Evolutionary conservation across 2,797 vertebrate genomes (phyloP).

Genomic region (Aeoliscus strigatus): DNA sequence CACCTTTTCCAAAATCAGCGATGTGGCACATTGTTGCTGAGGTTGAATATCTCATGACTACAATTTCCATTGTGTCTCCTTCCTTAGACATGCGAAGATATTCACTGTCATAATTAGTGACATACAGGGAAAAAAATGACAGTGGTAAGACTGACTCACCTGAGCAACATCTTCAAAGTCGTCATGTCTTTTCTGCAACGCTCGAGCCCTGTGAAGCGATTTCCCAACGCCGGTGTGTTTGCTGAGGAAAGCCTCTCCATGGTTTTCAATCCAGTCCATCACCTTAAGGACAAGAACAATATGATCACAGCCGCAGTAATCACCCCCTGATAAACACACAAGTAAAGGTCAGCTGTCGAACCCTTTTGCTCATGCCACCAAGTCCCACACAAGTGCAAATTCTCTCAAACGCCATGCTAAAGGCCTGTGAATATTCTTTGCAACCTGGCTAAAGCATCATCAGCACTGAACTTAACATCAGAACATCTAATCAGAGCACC

Average conservation of each 20-base stretch:
- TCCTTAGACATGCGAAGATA: too few relatives aligned
- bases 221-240: slow-evolving; percentile 96
- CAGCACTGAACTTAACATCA: too few relatives aligned
- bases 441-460: too few relatives aligned
- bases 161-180: slow-evolving; percentile 98
- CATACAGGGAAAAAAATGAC: too few relatives aligned
- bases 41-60: too few relatives aligned
- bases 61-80: too few relatives aligned
- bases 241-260: slow-evolving; percentile 95
- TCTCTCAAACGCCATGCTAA: slow-evolving; percentile 25
- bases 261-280: slow-evolving; percentile 98
- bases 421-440: too few relatives aligned
- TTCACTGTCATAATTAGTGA: too few relatives aligned
- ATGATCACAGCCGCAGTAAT: not conserved
- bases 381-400: not conserved
- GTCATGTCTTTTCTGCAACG: slow-evolving; percentile 93
- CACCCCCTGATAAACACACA: not conserved
- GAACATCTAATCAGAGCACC: too few relatives aligned
- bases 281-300: slow-evolving; percentile 70
- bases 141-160: slow-evolving; percentile 66
- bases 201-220: slow-evolving; percentile 90
- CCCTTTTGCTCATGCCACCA: not conserved
- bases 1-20: too few relatives aligned
- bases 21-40: too few relatives aligned
- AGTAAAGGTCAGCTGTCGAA: slow-evolving; percentile 6